Base-by-base conservation (phyloP, 2,113 vertebrate species). In the Polypterus bichir region DNA sequence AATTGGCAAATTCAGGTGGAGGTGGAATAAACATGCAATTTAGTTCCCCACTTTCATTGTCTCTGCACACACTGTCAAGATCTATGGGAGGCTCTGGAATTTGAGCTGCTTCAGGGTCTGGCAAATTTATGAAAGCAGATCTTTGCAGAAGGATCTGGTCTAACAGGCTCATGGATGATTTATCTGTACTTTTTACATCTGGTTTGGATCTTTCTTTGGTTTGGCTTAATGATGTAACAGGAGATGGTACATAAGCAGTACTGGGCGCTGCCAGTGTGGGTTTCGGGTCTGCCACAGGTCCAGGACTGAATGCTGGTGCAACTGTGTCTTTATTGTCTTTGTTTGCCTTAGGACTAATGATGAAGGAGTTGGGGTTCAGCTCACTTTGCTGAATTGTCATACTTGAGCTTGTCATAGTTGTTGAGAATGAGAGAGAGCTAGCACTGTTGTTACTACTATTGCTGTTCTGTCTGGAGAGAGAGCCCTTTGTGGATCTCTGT, bases 1-100 rank as follows among this genome's bases (percentile, higher is more conserved):
- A 69, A 48, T 91, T 90, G 70, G 86, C 86, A 80, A 98, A 98
- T 68, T 95, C 92, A 0, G 91, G 91, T 0, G 95, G 95, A 0
- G 95, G 95, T 2, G 95, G 92, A 52, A 97, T 91, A 46, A 96
- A 77, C 61, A 89, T 5, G 48, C 61, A 70, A 54, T 86, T 59
- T 1, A 66, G 63, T 46, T 75, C 75, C 63, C 71, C 70, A 0
- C 60, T 78, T 2, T 77, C 69, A 47, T 77, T 62, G 48, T 66
- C 68, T 6, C 64, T 63, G 57, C 27, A 27, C 27, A 27, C 27
- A 27, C 27, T 27, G 27, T 27, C 27, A 27, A 27, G 27, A 27
- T 27, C 27, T 2, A 27, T 27, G 27, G 27, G 27, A 27, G 27
- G 27, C 27, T 27, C 27, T 27, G 27, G 27, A 27, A 27, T 27